Conservation (phyloP, 2,113 vertebrate genomes). For the Atrichornis clamosus region DNA sequence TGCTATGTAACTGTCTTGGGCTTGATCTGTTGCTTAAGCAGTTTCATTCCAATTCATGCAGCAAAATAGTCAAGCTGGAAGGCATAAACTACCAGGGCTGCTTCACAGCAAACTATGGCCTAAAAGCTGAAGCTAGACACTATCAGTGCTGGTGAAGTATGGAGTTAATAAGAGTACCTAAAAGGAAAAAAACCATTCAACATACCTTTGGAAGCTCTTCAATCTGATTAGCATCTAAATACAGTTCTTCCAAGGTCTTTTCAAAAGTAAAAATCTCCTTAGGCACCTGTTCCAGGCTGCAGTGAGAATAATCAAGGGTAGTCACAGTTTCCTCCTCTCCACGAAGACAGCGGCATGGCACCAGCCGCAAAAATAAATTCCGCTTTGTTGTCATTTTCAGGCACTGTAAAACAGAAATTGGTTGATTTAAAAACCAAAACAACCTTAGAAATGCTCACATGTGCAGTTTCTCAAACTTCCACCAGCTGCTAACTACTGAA, state of each 20-base stretch:
- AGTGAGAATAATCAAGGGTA: constrained; percentile 96
- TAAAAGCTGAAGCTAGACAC: not conserved
- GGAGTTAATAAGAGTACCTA: not conserved
- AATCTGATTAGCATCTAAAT: constrained; percentile 99
- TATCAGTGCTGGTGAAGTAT: not conserved
- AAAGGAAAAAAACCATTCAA: constrained; percentile 52
- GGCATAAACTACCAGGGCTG: not conserved
- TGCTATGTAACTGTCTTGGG: not conserved
- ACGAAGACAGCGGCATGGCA: constrained; percentile 95
- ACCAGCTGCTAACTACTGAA: not conserved
- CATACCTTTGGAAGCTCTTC: constrained; percentile 98
- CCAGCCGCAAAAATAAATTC: constrained; percentile 93
- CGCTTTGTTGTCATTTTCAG: constrained; percentile 96
- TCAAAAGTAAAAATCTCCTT: constrained; percentile 98
- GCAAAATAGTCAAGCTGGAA: not conserved
- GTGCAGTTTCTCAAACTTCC: not conserved
- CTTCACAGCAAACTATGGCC: not conserved
- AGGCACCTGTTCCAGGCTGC: constrained; percentile 98
- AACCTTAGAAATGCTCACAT: not conserved
- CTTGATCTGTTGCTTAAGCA: not conserved
- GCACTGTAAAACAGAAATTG: constrained; percentile 65
- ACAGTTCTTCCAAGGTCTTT: constrained; percentile 98
- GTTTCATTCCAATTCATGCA: not conserved
- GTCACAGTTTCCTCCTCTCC: constrained; percentile 96
- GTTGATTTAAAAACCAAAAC: not conserved